These are phyloP conservation scores for Drosophila tsacasi DNA, from an alignment of 1,140 invertebrate genomes.

Conservation along the genomic window DNA sequence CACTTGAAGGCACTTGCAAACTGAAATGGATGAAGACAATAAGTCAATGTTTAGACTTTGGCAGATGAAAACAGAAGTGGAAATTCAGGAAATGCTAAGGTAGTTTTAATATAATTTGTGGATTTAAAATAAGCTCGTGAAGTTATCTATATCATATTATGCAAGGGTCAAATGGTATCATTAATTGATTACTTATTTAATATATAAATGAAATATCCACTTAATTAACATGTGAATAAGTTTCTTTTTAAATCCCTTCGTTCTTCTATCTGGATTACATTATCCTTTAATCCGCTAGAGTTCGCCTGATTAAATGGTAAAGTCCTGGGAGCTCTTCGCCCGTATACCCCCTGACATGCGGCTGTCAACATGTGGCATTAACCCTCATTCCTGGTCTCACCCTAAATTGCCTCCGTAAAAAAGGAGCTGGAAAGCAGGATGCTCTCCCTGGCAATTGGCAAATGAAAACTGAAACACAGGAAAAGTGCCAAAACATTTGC, in stretches of 20 bases:
- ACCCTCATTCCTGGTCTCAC: conserved; percentile 26
- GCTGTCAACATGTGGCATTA: conserved; percentile 72
- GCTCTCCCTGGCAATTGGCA: conserved; percentile 31
- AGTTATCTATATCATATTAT: too few species aligned
- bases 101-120: background rate
- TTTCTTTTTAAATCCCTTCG: background rate
- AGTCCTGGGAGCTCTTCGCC: background rate
- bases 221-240: background rate
- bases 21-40: conserved; percentile 9
- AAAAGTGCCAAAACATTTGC: conserved; percentile 65
- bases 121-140: background rate
- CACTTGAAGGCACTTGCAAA: background rate
- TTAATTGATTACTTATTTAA: background rate
- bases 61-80: background rate
- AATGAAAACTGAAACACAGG: conserved; percentile 54
- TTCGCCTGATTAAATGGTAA: conserved; percentile 41
- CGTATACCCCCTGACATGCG: conserved; percentile 8
- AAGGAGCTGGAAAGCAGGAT: conserved; percentile 9
- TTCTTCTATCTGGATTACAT: conserved; percentile 1
- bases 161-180: too few species aligned
- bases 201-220: too few species aligned
- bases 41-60: conserved; percentile 21
- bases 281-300: conserved; percentile 3
- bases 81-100: background rate
- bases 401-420: conserved; percentile 63